A percentile compares a stretch with the other conserved stretches of the same genome.
phyloP scores from a whole-genome alignment of 2,113 vertebrate genomes.

The Nycticebus coucang region DNA sequence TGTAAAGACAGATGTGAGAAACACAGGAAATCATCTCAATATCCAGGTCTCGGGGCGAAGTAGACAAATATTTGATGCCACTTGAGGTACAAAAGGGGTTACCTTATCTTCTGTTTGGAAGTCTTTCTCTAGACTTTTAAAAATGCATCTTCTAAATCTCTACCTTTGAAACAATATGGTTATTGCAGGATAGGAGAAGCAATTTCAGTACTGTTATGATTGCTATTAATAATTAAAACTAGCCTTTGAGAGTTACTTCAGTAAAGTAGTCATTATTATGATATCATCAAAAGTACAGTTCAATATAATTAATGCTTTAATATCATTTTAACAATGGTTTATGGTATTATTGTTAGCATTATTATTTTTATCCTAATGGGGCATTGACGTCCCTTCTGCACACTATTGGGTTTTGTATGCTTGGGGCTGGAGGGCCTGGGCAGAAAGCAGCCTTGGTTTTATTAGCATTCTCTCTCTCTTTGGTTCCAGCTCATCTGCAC shows the following conservation, averaged over 20 bases:
- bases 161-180: neutral
- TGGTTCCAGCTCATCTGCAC: conserved; percentile 42
- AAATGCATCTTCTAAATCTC: neutral
- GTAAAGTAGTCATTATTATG: conserved; percentile 42
- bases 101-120: neutral
- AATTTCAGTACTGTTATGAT: conserved; percentile 22
- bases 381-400: neutral
- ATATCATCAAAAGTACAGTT: conserved; percentile 30
- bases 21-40: neutral
- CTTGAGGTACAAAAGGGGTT: neutral
- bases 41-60: neutral
- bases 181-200: neutral
- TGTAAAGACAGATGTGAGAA: neutral
- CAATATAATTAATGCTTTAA: conserved; percentile 55
- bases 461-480: neutral
- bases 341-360: neutral
- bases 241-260: conserved; percentile 34
- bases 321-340: conserved; percentile 44
- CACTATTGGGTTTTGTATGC: neutral
- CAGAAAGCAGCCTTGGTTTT: conserved; percentile 7
- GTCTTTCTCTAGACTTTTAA: conserved; percentile 28
- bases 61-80: neutral
- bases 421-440: neutral
- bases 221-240: conserved; percentile 59
- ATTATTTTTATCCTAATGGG: conserved; percentile 60